Conservation (phyloP, 2,113 vertebrate species). For the Emydocephalus ijimae region DNA sequence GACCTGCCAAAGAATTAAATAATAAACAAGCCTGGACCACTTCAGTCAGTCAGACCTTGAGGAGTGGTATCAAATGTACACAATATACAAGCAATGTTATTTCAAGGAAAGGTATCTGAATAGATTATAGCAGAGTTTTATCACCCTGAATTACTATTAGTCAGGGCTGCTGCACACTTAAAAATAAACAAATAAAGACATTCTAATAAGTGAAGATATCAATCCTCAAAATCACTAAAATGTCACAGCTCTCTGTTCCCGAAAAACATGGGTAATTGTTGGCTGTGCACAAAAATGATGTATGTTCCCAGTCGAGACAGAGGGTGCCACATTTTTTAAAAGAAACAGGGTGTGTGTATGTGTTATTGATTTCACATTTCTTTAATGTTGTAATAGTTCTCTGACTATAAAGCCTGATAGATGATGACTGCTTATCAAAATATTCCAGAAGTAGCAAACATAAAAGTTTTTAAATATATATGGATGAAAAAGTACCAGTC, state of each 20-base stretch:
- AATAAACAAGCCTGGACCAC: constrained; percentile 41
- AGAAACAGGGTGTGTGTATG: constrained; percentile 71
- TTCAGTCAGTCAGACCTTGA: constrained; percentile 38
- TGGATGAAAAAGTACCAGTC: constrained; percentile 70
- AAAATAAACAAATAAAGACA: constrained; percentile 69
- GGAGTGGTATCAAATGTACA: constrained; percentile 58
- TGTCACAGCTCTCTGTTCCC: constrained; percentile 67
- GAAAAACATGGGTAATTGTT: constrained; percentile 76
- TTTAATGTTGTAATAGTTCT: constrained; percentile 65
- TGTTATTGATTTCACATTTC: constrained; percentile 82
- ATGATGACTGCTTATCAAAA: constrained; percentile 81
- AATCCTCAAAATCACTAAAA: constrained; percentile 73
- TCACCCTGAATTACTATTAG: constrained; percentile 61
- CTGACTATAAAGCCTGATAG: constrained; percentile 76
- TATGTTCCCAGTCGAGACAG: constrained; percentile 63
- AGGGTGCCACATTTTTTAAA: constrained; percentile 69
- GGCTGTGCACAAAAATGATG: constrained; percentile 70
- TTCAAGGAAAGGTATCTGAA: constrained; percentile 56
- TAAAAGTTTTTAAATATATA: constrained; percentile 72
- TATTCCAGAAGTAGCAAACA: constrained; percentile 79
- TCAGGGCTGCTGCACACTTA: constrained; percentile 61
- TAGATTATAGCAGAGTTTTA: constrained; percentile 58
- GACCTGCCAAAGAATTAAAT: background rate
- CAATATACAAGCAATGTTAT: constrained; percentile 28
- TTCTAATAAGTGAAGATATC: constrained; percentile 76